A percentile compares a stretch with the other conserved stretches of the same genome.
phyloP scores from a whole-genome alignment of 2,797 vertebrate genomes.

The Otolemur crassicaudatus region DNA sequence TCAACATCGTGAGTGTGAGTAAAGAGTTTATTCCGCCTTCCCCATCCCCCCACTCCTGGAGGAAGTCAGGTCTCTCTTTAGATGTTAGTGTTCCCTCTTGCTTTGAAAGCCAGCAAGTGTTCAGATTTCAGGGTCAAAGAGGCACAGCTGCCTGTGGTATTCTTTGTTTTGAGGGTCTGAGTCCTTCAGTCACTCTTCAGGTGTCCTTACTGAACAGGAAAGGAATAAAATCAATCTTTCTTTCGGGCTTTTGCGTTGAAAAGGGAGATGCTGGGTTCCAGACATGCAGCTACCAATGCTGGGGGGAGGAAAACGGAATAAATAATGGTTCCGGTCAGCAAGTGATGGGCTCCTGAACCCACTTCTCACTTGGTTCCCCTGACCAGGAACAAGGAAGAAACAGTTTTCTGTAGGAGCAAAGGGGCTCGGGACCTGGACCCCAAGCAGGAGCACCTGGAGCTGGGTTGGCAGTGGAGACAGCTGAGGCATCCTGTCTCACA shows the following conservation, averaged over 20 bases:
- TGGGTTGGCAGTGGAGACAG: not conserved
- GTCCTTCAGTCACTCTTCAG: not conserved
- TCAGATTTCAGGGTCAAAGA: not conserved
- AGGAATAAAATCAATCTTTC: not conserved
- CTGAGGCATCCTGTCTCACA: not conserved
- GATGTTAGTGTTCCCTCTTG: not conserved
- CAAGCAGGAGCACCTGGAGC: not conserved
- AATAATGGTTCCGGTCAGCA: not conserved
- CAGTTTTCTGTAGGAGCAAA: not conserved
- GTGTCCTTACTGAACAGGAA: not conserved
- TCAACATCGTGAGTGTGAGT: not conserved
- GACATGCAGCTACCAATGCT: not conserved
- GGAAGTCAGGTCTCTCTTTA: not conserved
- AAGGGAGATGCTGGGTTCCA: not conserved
- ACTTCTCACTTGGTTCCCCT: not conserved
- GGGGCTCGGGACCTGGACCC: not conserved
- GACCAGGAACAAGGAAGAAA: not conserved
- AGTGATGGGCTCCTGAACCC: not conserved
- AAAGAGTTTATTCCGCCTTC: not conserved
- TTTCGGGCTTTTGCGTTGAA: not conserved
- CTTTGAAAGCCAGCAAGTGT: not conserved
- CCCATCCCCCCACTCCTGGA: not conserved
- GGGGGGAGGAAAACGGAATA: not conserved
- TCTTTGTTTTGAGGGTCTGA: not conserved
- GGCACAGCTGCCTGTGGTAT: not conserved